These are phyloP conservation scores for Lanius ludovicianus DNA, from an alignment of 2,113 vertebrate genomes.

Conservation along the genomic window DNA sequence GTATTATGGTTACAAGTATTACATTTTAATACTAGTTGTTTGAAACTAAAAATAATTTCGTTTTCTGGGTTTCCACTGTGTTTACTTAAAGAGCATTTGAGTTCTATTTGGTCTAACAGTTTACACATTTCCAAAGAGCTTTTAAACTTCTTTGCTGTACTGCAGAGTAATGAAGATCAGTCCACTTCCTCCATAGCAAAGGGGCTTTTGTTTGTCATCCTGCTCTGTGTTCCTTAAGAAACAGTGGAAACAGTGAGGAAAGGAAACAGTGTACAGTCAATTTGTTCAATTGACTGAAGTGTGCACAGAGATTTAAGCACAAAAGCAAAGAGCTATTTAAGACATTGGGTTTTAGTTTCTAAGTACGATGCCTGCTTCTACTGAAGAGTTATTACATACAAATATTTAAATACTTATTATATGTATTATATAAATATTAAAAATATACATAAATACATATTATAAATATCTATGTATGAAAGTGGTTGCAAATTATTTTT, in stretches of 20 bases:
- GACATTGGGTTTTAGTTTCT: background rate
- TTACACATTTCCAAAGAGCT: background rate
- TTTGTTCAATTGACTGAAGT: background rate
- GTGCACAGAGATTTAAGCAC: background rate
- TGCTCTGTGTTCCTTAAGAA: background rate
- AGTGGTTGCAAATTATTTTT: background rate
- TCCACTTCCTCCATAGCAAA: background rate
- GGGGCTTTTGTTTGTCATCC: background rate
- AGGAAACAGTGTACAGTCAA: background rate
- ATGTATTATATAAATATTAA: background rate
- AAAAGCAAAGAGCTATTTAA: background rate
- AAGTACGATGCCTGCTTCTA: background rate
- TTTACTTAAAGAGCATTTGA: background rate
- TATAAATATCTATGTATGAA: background rate
- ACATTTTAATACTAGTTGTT: background rate
- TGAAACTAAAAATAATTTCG: background rate
- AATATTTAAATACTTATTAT: background rate
- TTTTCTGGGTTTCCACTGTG: background rate
- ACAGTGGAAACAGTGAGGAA: background rate
- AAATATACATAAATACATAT: background rate
- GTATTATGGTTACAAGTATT: background rate
- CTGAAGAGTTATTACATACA: background rate
- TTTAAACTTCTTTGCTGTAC: background rate
- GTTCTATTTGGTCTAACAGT: background rate
- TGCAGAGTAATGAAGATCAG: background rate